phyloP scores from a whole-genome alignment of 2,888 invertebrate species.

The Tetragonula carbonaria region DNA sequence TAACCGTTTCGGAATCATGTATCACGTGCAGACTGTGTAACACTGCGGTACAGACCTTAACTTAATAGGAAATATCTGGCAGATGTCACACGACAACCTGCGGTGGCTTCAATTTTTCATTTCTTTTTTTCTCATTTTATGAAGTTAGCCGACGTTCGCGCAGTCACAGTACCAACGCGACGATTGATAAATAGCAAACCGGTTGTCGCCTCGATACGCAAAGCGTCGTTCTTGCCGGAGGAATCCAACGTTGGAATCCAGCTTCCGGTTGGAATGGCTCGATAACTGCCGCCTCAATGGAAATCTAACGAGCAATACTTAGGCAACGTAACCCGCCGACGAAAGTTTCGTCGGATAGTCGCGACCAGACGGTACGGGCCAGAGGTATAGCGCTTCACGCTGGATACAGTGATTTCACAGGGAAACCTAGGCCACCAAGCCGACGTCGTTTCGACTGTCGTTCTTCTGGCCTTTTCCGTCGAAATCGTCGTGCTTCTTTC shows the following conservation, averaged over 20 bases:
- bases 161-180: no score
- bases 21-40: no score
- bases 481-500: constrained; percentile 14
- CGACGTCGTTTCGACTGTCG: constrained; percentile 24
- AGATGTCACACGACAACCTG: no score
- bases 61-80: no score
- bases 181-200: constrained; percentile 23
- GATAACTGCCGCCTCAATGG: constrained; percentile 58
- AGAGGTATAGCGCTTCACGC: constrained; percentile 9
- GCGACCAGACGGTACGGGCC: background rate
- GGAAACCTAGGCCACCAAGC: constrained; percentile 16
- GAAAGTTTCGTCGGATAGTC: constrained; percentile 59
- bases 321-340: constrained; percentile 52
- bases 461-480: constrained; percentile 24
- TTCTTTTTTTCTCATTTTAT: background rate
- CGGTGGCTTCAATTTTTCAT: background rate
- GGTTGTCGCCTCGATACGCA: background rate
- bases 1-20: no score
- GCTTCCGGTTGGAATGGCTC: constrained; percentile 26
- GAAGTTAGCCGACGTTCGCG: background rate
- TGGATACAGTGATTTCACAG: constrained; percentile 62
- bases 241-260: background rate
- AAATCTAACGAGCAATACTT: constrained; percentile 72
- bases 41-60: no score
- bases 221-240: background rate